A percentile compares a stretch with the other conserved stretches of the same genome.
These are phyloP conservation scores for Botia almorhae DNA, from an alignment of 2,797 vertebrate species.

Conservation along the genomic window DNA sequence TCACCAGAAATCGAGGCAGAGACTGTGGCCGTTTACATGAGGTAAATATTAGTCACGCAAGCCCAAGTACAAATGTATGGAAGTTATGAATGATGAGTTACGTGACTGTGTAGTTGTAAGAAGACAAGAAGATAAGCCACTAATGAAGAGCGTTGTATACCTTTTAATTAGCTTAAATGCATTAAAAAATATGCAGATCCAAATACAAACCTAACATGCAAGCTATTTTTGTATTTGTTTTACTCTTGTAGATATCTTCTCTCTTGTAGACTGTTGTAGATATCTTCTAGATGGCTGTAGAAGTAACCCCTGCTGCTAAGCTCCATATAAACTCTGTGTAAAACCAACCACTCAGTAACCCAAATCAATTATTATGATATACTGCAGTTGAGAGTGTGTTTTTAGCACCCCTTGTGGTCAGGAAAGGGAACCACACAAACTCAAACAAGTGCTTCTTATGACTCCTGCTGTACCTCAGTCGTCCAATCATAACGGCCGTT, in stretches of 20 bases:
- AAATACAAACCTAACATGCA: background rate
- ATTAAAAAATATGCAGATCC: background rate
- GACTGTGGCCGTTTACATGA: background rate
- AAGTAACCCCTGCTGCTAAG: background rate
- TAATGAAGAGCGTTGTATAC: background rate
- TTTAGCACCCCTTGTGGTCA: conserved; percentile 27
- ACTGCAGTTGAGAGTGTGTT: conserved; percentile 3
- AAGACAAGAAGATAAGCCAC: background rate
- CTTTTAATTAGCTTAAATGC: background rate
- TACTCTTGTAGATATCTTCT: no score
- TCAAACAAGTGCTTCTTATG: conserved; percentile 8
- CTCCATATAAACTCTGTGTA: background rate
- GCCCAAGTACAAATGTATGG: background rate
- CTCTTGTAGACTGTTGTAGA: background rate
- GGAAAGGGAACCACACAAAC: conserved; percentile 10
- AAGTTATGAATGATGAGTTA: background rate
- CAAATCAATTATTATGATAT: background rate
- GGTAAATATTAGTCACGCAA: background rate
- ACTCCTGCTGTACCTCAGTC: background rate
- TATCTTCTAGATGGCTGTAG: background rate
- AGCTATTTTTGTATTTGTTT: background rate
- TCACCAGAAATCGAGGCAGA: background rate
- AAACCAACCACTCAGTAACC: background rate
- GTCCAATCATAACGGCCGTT: conserved; percentile 33
- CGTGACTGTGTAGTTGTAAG: background rate